phyloP scores from a whole-genome alignment of 1,140 invertebrate species.

The Potamilus streckersoni region DNA sequence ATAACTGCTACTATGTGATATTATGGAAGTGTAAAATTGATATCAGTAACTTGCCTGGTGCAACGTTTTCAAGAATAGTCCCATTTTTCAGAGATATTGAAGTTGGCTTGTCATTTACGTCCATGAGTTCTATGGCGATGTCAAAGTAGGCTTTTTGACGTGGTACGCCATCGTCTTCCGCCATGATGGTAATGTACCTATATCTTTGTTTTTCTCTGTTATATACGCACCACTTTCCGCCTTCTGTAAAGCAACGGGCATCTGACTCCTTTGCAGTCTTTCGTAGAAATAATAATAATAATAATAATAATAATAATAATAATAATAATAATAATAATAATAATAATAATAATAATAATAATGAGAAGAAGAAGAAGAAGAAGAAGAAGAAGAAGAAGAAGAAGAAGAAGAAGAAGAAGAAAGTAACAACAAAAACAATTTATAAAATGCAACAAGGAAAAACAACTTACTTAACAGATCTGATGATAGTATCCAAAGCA shows the following conservation, averaged over 20 bases:
- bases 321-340: too few relatives aligned
- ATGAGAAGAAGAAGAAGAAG: too few relatives aligned
- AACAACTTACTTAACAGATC: too few relatives aligned
- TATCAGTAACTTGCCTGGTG: conserved; percentile 19
- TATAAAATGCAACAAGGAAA: too few relatives aligned
- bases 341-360: too few relatives aligned
- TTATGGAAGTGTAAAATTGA: neutral
- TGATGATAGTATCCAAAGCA: too few relatives aligned
- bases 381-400: too few relatives aligned
- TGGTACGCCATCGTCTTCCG: conserved; percentile 31
- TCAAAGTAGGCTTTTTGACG: conserved; percentile 29
- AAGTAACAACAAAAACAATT: too few relatives aligned
- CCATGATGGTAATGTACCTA: conserved; percentile 33
- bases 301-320: too few relatives aligned
- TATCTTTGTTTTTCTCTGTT: conserved; percentile 28
- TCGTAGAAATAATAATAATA: too few relatives aligned
- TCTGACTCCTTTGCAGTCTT: conserved; percentile 33
- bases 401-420: too few relatives aligned
- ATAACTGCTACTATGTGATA: neutral
- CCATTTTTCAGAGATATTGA: conserved; percentile 14
- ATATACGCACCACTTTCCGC: conserved; percentile 28
- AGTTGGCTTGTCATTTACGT: conserved; percentile 41
- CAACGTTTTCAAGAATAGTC: conserved; percentile 33
- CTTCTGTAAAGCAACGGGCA: conserved; percentile 23
- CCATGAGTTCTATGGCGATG: conserved; percentile 28